Evolutionary conservation across 2,797 vertebrate species (phyloP).

Genomic region (Mycteria americana): DNA sequence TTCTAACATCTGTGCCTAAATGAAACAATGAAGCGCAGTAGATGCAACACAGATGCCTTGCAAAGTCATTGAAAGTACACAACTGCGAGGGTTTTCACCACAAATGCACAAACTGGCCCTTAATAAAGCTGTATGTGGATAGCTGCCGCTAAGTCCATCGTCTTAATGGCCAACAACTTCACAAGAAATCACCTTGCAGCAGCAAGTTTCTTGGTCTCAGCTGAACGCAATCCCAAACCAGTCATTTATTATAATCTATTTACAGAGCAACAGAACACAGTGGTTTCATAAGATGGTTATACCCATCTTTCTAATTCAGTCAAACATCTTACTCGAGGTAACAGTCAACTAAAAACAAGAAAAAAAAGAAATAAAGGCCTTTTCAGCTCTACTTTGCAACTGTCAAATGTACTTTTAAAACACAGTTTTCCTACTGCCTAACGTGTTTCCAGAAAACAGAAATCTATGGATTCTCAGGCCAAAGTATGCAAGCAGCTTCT

Average conservation of each 20-base stretch:
- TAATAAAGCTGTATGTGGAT: neutral
- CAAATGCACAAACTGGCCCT: neutral
- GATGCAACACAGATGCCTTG: neutral
- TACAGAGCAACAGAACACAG: neutral
- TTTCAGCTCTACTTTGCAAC: neutral
- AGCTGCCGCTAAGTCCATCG: accelerated
- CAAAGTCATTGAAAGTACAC: neutral
- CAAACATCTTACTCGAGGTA: neutral
- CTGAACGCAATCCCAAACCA: neutral
- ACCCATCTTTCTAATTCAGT: neutral
- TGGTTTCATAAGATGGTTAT: neutral
- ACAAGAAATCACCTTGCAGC: neutral
- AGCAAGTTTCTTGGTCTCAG: neutral
- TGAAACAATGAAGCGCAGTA: neutral
- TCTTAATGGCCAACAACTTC: neutral
- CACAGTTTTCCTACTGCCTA: neutral
- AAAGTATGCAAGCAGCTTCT: neutral
- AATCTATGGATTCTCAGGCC: neutral
- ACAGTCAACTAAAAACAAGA: neutral
- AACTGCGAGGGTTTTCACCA: neutral
- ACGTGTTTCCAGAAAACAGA: neutral
- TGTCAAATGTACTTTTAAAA: neutral
- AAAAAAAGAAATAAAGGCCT: neutral
- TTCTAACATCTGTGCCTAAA: neutral
- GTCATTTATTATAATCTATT: neutral